Base-by-base conservation (phyloP, 2,113 vertebrate genomes). In the Elgaria multicarinata region DNA sequence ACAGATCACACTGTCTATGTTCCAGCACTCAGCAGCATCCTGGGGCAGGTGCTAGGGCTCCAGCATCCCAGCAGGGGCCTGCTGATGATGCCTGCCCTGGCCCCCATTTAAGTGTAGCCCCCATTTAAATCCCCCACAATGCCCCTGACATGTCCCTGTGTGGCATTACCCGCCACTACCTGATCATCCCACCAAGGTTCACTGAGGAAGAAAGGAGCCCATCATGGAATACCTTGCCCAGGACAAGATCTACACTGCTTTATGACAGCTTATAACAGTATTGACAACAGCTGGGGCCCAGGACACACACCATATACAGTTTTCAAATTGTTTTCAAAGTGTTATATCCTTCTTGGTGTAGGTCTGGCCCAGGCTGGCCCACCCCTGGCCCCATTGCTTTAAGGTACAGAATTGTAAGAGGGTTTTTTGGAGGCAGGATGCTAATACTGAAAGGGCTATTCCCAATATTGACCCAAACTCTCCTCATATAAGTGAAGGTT, bases 401-500 rank as follows among this genome's bases (percentile, higher is more conserved):
- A 72, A 91, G 90, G 72, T 80, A 64, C 79, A 92, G 3, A 69
- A 82, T 62, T 64, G 12, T 64, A 39, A 62, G 67, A 79, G 31
- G 50, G 10, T n/a, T n/a, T n/a, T n/a, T n/a, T n/a, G n/a, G n/a
- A n/a, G 58, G 24, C 20, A 69, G 31, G 42, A 53, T 46, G 26
- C 1, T 66, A 26, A 94, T 90, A n/a, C 92, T 90, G 84, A 95
- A 93, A 93, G 12, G 62, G 91, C 93, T 89, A 93, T 84, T 71
- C 90, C 74, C 33, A 72, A 53, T 89, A 86, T 93, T 93, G 92
- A 74, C 92, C 90, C 66, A 89, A 91, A 50, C 28, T 20, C 92
- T 87, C 80, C 94, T 95, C 93, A 90, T 93, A 91, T 96, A 92
- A 94, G 92, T 94, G 96, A 92, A 89, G 94, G 87, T 95, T 96